These are phyloP conservation scores for cat (Felis catus) DNA, from an alignment of 2,113 vertebrate genomes.

Conservation along the genomic window F.catus_Fca126_mat1.0 CM031417.1:91938001-91938500, in stretches of 20 bases:
- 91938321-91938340: neutral
- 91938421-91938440: neutral
- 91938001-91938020: neutral
- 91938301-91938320: neutral
- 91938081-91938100: neutral
- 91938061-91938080: neutral
- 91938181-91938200: neutral
- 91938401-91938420: neutral
- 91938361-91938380: neutral
- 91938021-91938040: neutral
- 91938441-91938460: neutral
- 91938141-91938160: neutral
- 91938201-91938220: neutral
- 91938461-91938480: neutral
- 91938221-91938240: neutral
- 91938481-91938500: neutral
- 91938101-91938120: neutral
- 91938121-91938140: neutral
- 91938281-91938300: conserved; percentile 27
- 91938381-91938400: neutral
- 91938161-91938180: neutral
- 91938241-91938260: neutral
- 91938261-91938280: neutral
- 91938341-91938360: neutral
- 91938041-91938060: neutral